Evolutionary conservation across 1,140 invertebrate genomes (phyloP), one percentile per base, ranked within the genome.

Genomic region (Neodiprion pinetum): DNA sequence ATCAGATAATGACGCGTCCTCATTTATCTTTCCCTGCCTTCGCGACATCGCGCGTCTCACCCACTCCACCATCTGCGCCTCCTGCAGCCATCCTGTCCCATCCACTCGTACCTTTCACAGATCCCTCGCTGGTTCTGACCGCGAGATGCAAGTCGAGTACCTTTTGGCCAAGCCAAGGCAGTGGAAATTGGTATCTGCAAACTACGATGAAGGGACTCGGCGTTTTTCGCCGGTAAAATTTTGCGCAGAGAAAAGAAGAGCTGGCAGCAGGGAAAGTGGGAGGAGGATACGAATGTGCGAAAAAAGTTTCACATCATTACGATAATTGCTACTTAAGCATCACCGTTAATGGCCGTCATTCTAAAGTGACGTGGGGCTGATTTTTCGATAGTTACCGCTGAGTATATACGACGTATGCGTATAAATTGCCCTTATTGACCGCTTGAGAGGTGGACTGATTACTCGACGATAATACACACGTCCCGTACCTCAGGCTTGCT

Each of bases 1-100:
- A 7, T 61, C 53, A 61, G 53, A 61, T 61, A 61, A 61, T 61
- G 53, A 61, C 53, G 53, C 53, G 53, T 61, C 53, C 53, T 61
- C 53, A 61, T 61, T 61, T 61, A 5, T 61, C 53, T 61, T 17
- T 12, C 53, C 11, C 53, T 61, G 53, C 53, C 53, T 61, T 61
- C 11, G 53, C 53, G 53, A 61, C 53, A 61, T 61, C 53, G n/a
- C 53, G 53, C 53, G 53, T 61, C 53, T 40, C 1, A 3, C 28
- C 28, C 28, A 40, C 28, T 40, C 28, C 28, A 40, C 28, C 28
- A 40, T 40, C 28, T 40, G 28, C 28, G 28, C 28, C 28, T 40
- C 28, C 28, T 40, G 1, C 28, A 40, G 1, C 28, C 28, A 40
- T 40, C 28, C 28, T 40, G 28, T 40, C 28, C 28, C 28, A 40